phyloP scores from a whole-genome alignment of 2,113 vertebrate species.

The Alligator sinensis region DNA sequence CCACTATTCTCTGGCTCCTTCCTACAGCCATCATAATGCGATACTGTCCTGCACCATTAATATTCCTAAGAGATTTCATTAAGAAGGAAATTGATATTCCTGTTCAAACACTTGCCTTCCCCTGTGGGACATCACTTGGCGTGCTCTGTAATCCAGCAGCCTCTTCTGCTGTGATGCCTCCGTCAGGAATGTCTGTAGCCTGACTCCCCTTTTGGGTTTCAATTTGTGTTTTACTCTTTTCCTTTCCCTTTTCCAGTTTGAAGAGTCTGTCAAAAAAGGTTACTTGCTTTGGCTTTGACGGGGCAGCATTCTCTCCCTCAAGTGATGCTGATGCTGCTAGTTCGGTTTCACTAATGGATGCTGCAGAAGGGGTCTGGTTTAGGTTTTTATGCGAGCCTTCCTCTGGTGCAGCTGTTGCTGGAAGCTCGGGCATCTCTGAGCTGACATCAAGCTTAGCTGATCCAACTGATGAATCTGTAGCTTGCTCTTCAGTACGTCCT shows the following conservation, averaged over 20 bases:
- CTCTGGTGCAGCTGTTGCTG: conserved; percentile 1
- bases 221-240: neutral
- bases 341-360: neutral
- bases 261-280: conserved; percentile 84
- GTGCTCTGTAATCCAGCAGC: neutral
- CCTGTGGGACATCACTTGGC: neutral
- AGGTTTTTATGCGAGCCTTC: conserved; percentile 23
- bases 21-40: neutral
- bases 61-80: neutral
- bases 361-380: neutral
- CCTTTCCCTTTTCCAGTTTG: conserved; percentile 77
- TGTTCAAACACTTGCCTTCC: conserved; percentile 72
- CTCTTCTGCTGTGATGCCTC: neutral
- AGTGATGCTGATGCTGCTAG: neutral
- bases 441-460: conserved; percentile 49
- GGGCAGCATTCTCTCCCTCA: neutral
- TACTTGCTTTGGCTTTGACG: conserved; percentile 46
- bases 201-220: conserved; percentile 11
- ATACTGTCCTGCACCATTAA: accelerated
- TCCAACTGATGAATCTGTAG: conserved; percentile 40
- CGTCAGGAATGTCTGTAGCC: neutral
- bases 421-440: neutral
- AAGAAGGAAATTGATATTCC: accelerated
- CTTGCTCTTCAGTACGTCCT: conserved; percentile 72
- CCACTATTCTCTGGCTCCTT: accelerated